Evolutionary conservation across 1,140 invertebrate species (phyloP).

Genomic region (Drosophila jambulina): DNA sequence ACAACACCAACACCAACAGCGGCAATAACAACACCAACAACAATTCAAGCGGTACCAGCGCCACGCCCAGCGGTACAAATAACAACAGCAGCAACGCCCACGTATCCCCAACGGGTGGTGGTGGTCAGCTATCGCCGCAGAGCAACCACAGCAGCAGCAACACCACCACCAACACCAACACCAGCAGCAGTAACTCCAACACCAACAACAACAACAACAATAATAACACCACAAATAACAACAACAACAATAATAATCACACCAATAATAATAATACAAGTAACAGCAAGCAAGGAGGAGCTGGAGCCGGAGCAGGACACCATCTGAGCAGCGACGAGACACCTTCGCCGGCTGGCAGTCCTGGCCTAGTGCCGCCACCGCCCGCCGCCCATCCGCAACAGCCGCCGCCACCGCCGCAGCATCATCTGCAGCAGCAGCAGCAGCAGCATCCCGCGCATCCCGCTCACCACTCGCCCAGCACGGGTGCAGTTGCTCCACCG

Average conservation of each 20-base stretch:
- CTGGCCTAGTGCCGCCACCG: slow-evolving; percentile 19
- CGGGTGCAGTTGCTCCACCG: slow-evolving; percentile 36
- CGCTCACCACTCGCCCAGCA: slow-evolving; percentile 66
- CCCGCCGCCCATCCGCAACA: slow-evolving; percentile 28
- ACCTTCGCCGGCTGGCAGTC: slow-evolving; percentile 30
- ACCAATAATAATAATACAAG: slow-evolving; percentile 54
- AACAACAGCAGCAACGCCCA: slow-evolving; percentile 34
- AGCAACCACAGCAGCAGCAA: slow-evolving; percentile 71
- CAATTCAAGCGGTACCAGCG: slow-evolving; percentile 9
- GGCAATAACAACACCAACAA: slow-evolving; percentile 17
- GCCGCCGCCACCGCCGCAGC: slow-evolving; percentile 51
- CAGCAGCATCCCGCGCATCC: slow-evolving; percentile 28
- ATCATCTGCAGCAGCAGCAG: slow-evolving; percentile 31
- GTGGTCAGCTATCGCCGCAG: slow-evolving; percentile 68
- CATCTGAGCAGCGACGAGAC: slow-evolving; percentile 45
- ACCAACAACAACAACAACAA: slow-evolving; percentile 65
- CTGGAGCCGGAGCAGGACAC: slow-evolving; percentile 16
- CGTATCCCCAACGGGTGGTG: slow-evolving; percentile 53
- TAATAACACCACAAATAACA: slow-evolving; percentile 53
- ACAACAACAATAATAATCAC: slow-evolving; percentile 38
- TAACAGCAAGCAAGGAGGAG: slow-evolving; percentile 48
- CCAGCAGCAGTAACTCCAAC: slow-evolving; percentile 48
- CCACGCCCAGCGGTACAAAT: slow-evolving; percentile 12
- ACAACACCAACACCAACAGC: slow-evolving; percentile 26
- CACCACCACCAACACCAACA: slow-evolving; percentile 67